Conservation (phyloP, 2,888 invertebrate species). For the Tinea pellionella region DNA sequence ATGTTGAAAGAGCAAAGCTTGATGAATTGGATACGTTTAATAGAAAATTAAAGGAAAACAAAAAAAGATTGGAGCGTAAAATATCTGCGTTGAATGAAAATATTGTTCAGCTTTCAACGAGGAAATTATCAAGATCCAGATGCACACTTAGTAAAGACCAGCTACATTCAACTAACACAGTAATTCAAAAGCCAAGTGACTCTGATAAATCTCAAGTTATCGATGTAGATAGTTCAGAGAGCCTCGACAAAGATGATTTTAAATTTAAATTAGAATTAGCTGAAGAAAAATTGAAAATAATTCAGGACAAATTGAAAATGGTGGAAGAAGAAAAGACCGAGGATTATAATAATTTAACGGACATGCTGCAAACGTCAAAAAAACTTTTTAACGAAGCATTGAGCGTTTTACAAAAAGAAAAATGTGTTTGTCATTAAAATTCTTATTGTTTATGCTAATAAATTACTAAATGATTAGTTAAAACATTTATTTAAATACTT, state of each 20-base stretch:
- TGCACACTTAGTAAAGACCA: constrained; percentile 29
- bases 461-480: background rate
- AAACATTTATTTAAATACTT: no score
- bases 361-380: constrained; percentile 68
- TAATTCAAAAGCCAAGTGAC: constrained; percentile 40
- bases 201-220: constrained; percentile 32
- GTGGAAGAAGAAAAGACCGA: constrained; percentile 72
- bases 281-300: constrained; percentile 74
- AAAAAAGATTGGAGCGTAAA: constrained; percentile 42
- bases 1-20: constrained; percentile 68
- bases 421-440: constrained; percentile 43
- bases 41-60: constrained; percentile 67
- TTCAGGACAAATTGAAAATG: constrained; percentile 72
- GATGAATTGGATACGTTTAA: constrained; percentile 68
- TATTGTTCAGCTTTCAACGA: constrained; percentile 32
- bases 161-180: constrained; percentile 23
- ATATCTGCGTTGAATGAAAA: constrained; percentile 35
- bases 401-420: constrained; percentile 49
- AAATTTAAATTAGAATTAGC: constrained; percentile 69
- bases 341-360: constrained; percentile 66
- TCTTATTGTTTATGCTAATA: background rate
- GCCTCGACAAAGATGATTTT: constrained; percentile 47
- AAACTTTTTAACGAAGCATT: constrained; percentile 67
- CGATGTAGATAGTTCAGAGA: constrained; percentile 31
- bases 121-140: constrained; percentile 36